Conservation (phyloP, 1,140 invertebrate genomes). For the Penaeus japonicus region DNA sequence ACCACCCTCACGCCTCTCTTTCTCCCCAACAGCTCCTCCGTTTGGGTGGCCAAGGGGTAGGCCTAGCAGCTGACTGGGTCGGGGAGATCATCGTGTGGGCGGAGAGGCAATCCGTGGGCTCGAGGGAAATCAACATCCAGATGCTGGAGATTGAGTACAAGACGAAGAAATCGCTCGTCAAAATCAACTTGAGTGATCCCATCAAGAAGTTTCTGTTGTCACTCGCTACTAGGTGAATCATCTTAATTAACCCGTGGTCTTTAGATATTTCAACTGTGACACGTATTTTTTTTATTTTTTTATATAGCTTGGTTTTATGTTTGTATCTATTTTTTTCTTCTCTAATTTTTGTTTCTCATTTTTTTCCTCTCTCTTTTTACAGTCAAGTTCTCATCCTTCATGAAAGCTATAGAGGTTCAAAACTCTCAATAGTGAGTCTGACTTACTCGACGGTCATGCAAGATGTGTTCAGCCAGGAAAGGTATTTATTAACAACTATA, state of each 20-base stretch:
- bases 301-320: too few relatives aligned
- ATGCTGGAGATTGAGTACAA: background rate
- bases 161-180: background rate
- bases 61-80: constrained; percentile 38
- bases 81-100: constrained; percentile 39
- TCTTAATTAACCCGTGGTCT: background rate
- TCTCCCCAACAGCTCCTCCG: constrained; percentile 11
- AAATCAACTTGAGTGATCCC: background rate
- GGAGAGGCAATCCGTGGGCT: background rate
- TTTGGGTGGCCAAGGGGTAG: constrained; percentile 23
- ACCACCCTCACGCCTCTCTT: too few relatives aligned
- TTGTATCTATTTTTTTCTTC: too few relatives aligned
- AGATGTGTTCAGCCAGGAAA: constrained; percentile 35
- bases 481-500: background rate
- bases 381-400: constrained; percentile 40
- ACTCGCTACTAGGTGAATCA: constrained; percentile 27
- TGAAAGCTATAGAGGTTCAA: background rate
- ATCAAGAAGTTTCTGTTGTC: constrained; percentile 32
- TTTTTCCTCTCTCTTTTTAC: background rate
- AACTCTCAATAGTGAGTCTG: constrained; percentile 14
- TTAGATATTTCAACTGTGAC: too few relatives aligned
- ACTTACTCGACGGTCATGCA: background rate
- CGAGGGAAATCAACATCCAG: background rate
- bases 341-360: background rate
- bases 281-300: too few relatives aligned